Conservation (phyloP, 2,113 vertebrate genomes). For the Channa maculata region DNA sequence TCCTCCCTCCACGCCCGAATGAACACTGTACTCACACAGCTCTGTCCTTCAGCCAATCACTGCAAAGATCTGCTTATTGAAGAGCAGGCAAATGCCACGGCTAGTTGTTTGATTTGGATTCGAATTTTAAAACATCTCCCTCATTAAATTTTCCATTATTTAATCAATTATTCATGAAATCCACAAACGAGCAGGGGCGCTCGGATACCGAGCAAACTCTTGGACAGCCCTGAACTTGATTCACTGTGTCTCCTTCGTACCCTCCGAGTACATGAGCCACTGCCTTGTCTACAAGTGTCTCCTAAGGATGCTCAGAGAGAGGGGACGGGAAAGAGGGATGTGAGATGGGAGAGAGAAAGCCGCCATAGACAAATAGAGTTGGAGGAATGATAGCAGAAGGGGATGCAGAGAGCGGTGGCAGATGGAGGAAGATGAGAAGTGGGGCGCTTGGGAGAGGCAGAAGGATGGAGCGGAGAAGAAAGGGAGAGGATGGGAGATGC, state of each 20-base stretch:
- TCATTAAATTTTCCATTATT: constrained; percentile 85
- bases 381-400: constrained; percentile 72
- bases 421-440: constrained; percentile 78
- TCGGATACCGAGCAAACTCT: constrained; percentile 75
- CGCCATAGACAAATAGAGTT: constrained; percentile 51
- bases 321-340: constrained; percentile 31
- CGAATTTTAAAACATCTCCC: constrained; percentile 83
- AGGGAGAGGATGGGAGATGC: constrained; percentile 49
- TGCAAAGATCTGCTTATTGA: constrained; percentile 59
- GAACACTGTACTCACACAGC: constrained; percentile 59
- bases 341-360: constrained; percentile 45
- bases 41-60: constrained; percentile 71
- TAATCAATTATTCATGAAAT: constrained; percentile 85
- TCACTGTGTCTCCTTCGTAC: constrained; percentile 64
- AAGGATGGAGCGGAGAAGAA: constrained; percentile 50
- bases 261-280: constrained; percentile 47
- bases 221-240: constrained; percentile 66
- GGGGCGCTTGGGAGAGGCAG: constrained; percentile 61
- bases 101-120: constrained; percentile 83
- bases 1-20: constrained; percentile 50
- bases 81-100: constrained; percentile 57
- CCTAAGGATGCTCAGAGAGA: constrained; percentile 68
- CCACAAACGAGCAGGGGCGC: constrained; percentile 66
- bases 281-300: constrained; percentile 65
- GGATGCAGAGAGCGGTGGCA: constrained; percentile 65